These are phyloP conservation scores for Microtus ochrogaster DNA, from an alignment of 2,113 vertebrate species.

Conservation along the genomic window DNA sequence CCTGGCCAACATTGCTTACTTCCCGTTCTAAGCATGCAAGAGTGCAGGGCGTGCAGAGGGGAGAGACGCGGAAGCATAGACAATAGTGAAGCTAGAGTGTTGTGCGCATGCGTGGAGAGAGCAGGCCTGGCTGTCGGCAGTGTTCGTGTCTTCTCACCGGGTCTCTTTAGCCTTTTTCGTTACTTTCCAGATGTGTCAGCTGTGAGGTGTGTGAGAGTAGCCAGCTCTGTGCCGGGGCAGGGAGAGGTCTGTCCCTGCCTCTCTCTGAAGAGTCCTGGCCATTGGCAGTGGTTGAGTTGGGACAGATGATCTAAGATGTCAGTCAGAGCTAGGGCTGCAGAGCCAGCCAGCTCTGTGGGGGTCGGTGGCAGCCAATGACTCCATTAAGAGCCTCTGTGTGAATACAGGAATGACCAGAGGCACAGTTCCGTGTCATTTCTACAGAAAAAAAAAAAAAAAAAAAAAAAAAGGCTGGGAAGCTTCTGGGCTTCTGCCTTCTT, in stretches of 20 bases:
- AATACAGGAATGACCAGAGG: slow-evolving; percentile 50
- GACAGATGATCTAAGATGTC: background rate
- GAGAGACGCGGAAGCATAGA: background rate
- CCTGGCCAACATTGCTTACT: no score
- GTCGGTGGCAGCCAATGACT: slow-evolving; percentile 66
- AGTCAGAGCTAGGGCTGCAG: background rate
- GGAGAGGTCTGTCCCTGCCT: background rate
- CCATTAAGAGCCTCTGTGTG: slow-evolving; percentile 70
- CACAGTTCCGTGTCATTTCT: slow-evolving; percentile 79
- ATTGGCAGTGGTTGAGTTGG: background rate
- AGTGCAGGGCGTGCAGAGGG: background rate
- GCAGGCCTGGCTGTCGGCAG: background rate
- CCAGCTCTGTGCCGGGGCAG: background rate
- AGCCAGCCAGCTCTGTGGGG: background rate
- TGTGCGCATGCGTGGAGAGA: background rate
- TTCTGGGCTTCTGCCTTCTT: background rate
- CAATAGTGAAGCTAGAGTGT: background rate
- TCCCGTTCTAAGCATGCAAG: background rate
- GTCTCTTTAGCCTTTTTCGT: background rate
- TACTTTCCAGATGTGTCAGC: background rate
- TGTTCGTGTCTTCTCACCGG: background rate
- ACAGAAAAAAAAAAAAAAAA: slow-evolving; percentile 60
- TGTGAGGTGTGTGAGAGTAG: background rate
- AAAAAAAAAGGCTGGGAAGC: slow-evolving; percentile 47
- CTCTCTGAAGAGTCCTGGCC: background rate